Evolutionary conservation across 2,797 vertebrate genomes (phyloP), one percentile per base, ranked within the genome.

Genomic region (Halcyon smyrnensis): DNA sequence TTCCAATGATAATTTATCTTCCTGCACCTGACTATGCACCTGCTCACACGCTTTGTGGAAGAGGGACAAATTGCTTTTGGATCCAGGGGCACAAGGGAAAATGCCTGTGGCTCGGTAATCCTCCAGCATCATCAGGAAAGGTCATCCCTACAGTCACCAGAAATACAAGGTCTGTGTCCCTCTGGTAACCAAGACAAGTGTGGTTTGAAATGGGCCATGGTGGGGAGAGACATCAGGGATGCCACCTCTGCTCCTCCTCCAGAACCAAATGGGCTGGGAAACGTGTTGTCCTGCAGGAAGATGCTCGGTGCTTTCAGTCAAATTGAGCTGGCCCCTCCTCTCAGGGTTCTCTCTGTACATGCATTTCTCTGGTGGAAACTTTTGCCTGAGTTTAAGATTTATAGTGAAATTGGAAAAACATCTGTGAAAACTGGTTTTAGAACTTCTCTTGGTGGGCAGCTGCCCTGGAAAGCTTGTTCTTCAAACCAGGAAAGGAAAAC

Each of bases 131-230:
- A 37, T 21, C 70, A 70, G 23, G 28, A 73, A 54, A 18, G 5
- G 21, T 32, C 51, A 46, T 46, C 39, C 30, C n/a, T 65, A 21
- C 4, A 3, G 23, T 24, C 20, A 64, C 21, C 43, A 70, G 54
- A 56, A 93, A 48, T 41, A 17, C 11, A 60, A 84, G 37, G 24
- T 13, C 16, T 1, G 0, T 24, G 12, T 9, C 2, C 4, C 15
- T 4, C 45, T 34, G 6, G 12, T 12, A 94, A n/a, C 45, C 27
- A 53, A 60, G 11, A 2, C 68, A 56, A 71, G 20, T 34, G 16
- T 50, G 50, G 18, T 37, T 71, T 3, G 1, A 62, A 67, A 30
- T 7, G 19, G 43, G 6, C n/a, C 0, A 0, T 60, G 36, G 28
- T 60, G 14, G 28, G 15, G 37, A 87, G 14, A 68, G 16, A 51